Conservation (phyloP, 2,888 invertebrate genomes). For the Lacanobia wlatinum region DNA sequence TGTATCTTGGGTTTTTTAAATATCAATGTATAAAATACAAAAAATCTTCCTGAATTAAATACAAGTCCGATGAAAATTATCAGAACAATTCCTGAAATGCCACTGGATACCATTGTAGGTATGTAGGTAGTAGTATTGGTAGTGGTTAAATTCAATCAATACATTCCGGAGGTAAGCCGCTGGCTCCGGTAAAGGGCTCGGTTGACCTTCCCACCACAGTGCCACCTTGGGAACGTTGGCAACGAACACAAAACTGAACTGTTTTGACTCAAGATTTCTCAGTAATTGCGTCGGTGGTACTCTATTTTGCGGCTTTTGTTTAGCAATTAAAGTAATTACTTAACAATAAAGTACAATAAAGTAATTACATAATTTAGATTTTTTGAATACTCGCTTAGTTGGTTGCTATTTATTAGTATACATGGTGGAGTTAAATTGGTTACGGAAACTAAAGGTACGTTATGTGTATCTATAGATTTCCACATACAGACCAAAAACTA, state of each 20-base stretch:
- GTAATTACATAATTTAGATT: no score
- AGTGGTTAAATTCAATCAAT: conserved; percentile 44
- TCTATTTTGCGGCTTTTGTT: conserved; percentile 14
- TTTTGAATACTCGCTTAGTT: background rate
- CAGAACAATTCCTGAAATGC: conserved; percentile 19
- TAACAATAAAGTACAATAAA: background rate
- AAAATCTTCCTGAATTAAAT: background rate
- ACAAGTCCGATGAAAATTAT: background rate
- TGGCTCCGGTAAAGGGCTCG: conserved; percentile 13
- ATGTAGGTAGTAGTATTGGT: conserved; percentile 2
- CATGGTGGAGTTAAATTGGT: background rate
- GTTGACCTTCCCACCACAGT: conserved; percentile 31
- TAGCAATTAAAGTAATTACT: background rate
- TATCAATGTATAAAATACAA: no score
- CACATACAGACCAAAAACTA: no score
- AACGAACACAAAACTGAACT: conserved; percentile 14
- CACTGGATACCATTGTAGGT: conserved; percentile 3
- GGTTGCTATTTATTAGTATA: background rate
- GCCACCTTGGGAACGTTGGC: conserved; percentile 3
- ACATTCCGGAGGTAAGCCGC: conserved; percentile 41
- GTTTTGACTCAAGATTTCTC: conserved; percentile 10
- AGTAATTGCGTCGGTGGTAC: conserved; percentile 21
- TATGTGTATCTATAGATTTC: background rate
- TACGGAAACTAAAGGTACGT: background rate
- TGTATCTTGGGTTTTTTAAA: no score